Evolutionary conservation across 1,140 invertebrate genomes (phyloP).

Genomic region (Sinonovacula constricta): DNA sequence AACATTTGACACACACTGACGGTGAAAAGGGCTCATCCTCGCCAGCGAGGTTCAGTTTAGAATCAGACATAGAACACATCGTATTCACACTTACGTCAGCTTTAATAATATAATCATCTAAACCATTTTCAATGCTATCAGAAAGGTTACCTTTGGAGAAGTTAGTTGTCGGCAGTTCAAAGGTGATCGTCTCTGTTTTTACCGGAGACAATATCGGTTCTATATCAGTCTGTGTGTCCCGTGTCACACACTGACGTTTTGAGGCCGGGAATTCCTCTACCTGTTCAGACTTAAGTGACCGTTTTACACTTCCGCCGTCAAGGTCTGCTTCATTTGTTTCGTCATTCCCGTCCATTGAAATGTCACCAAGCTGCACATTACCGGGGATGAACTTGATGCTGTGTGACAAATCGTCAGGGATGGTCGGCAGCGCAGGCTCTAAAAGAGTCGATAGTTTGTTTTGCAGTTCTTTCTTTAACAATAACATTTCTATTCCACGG

Average conservation of each 20-base stretch:
- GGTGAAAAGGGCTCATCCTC: constrained; percentile 11
- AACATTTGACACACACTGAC: constrained; percentile 60
- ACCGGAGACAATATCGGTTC: constrained; percentile 5
- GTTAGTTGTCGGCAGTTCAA: constrained; percentile 28
- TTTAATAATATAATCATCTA: constrained; percentile 28
- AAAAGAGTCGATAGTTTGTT: constrained; percentile 71
- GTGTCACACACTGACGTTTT: constrained; percentile 26
- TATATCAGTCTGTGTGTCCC: constrained; percentile 42
- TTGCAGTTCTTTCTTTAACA: constrained; percentile 76
- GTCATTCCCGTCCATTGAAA: constrained; percentile 54
- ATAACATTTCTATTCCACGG: constrained; percentile 76
- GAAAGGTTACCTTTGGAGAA: background rate
- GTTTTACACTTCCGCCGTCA: constrained; percentile 36
- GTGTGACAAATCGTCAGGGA: constrained; percentile 57
- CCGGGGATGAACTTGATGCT: constrained; percentile 71
- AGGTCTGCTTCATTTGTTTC: constrained; percentile 39
- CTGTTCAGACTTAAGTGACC: constrained; percentile 17
- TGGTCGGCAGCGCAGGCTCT: constrained; percentile 56
- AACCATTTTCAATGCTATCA: constrained; percentile 7
- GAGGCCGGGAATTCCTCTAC: constrained; percentile 4
- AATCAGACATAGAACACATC: constrained; percentile 17
- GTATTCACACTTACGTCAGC: constrained; percentile 48
- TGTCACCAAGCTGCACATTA: constrained; percentile 64
- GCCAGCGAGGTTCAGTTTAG: background rate
- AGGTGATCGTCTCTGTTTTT: constrained; percentile 19